Conservation (phyloP, 2,113 vertebrate species). For the Amblyopsis rosae region DNA sequence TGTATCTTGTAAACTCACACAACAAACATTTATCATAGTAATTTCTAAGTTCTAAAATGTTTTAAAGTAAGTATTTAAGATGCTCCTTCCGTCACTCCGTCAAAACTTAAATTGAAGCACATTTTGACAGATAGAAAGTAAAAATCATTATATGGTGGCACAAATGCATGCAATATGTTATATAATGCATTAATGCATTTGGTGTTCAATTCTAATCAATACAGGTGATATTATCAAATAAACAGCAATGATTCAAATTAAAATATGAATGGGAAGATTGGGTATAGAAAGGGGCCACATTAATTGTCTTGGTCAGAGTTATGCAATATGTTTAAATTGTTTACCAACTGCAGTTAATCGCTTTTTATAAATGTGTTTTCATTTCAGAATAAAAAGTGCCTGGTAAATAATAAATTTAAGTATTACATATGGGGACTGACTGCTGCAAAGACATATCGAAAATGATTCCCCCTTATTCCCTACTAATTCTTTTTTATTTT, state of each 20-base stretch:
- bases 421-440: too few species aligned
- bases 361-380: too few species aligned
- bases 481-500: too few species aligned
- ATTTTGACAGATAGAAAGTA: background rate
- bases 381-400: too few species aligned
- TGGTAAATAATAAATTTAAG: too few species aligned
- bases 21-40: background rate
- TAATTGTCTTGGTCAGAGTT: too few species aligned
- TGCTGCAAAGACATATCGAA: too few species aligned
- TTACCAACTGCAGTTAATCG: too few species aligned
- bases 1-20: conserved; percentile 7
- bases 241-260: background rate
- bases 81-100: conserved; percentile 9
- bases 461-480: too few species aligned
- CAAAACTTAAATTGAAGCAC: conserved; percentile 4
- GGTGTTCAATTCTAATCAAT: background rate
- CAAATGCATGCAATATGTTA: background rate
- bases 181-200: background rate
- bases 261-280: background rate
- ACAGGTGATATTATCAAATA: background rate
- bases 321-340: too few species aligned
- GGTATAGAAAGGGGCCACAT: too few species aligned
- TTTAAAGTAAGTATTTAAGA: background rate
- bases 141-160: too few species aligned
- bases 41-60: background rate